Evolutionary conservation across 2,888 invertebrate genomes (phyloP).

Genomic region (Teinopalpus imperialis): DNA sequence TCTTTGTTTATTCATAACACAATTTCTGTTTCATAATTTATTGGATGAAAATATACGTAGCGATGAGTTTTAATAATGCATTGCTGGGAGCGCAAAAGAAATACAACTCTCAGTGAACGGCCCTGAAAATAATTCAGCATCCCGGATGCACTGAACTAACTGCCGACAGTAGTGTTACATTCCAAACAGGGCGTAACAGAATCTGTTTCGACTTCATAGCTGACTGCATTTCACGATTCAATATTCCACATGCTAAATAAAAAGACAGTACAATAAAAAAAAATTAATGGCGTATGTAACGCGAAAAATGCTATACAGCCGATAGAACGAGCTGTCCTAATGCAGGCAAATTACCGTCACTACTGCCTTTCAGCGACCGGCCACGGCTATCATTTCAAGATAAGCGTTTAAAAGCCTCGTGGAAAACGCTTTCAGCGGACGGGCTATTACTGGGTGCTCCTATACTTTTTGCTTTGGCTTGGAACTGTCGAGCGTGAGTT

Average conservation of each 20-base stretch:
- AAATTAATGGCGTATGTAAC: conserved; percentile 29
- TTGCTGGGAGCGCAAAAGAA: conserved; percentile 47
- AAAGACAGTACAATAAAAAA: conserved; percentile 35
- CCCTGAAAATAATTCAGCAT: conserved; percentile 63
- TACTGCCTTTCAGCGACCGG: conserved; percentile 77
- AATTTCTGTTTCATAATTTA: conserved; percentile 22
- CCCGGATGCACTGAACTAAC: conserved; percentile 53
- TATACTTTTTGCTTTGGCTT: conserved; percentile 62
- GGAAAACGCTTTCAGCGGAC: conserved; percentile 74
- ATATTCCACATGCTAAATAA: conserved; percentile 49
- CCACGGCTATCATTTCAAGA: conserved; percentile 78
- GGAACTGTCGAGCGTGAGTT: conserved; percentile 44
- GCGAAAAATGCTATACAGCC: conserved; percentile 30
- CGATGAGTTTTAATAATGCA: conserved; percentile 41
- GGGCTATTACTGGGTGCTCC: conserved; percentile 63
- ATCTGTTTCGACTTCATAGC: conserved; percentile 61
- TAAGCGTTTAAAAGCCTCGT: conserved; percentile 80
- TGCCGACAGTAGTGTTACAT: conserved; percentile 50
- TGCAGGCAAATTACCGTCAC: conserved; percentile 80
- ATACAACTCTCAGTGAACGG: conserved; percentile 49
- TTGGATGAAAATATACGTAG: conserved; percentile 22
- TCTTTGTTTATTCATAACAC: conserved; percentile 15
- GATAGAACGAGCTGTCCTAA: conserved; percentile 70
- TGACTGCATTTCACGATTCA: conserved; percentile 52
- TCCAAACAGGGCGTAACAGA: conserved; percentile 52